Evolutionary conservation across 2,113 vertebrate species (phyloP).

Genomic region (Zapus hudsonius): DNA sequence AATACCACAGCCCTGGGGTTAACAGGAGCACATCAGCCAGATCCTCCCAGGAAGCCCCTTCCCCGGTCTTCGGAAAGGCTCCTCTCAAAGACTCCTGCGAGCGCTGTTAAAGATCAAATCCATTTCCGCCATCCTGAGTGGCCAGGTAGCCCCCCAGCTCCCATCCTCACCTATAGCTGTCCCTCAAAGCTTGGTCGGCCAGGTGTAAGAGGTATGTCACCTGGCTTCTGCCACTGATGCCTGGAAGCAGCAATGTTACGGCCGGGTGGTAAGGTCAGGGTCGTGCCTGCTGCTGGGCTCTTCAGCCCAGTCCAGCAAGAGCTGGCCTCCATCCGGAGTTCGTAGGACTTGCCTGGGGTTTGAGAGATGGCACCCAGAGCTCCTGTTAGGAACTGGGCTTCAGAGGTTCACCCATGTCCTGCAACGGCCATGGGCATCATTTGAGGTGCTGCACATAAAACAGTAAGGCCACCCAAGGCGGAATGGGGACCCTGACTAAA

Average conservation of each 20-base stretch:
- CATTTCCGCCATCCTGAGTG: background rate
- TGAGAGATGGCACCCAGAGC: background rate
- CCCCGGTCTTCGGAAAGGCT: background rate
- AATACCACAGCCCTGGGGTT: conserved; percentile 88
- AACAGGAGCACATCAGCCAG: conserved; percentile 8
- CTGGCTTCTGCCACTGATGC: conserved; percentile 89
- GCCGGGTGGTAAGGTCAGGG: conserved; percentile 82
- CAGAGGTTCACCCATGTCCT: background rate
- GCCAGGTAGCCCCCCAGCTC: background rate
- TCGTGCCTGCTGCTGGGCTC: conserved; percentile 68
- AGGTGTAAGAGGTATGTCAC: conserved; percentile 87
- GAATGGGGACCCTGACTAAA: background rate
- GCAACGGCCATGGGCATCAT: background rate
- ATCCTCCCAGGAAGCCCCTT: background rate
- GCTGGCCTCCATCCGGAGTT: conserved; percentile 89
- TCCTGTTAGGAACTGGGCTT: background rate
- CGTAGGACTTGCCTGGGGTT: conserved; percentile 86
- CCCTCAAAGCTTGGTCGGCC: conserved; percentile 81
- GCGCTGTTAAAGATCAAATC: background rate
- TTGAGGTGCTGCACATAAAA: background rate
- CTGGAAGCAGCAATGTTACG: conserved; percentile 90
- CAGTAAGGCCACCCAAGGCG: background rate
- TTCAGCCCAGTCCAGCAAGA: conserved; percentile 90
- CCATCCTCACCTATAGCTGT: conserved; percentile 88
- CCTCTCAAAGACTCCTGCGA: background rate